Evolutionary conservation across 2,113 vertebrate species (phyloP), one percentile per base, ranked within the genome.

Genomic region (Stictonetta naevosa): DNA sequence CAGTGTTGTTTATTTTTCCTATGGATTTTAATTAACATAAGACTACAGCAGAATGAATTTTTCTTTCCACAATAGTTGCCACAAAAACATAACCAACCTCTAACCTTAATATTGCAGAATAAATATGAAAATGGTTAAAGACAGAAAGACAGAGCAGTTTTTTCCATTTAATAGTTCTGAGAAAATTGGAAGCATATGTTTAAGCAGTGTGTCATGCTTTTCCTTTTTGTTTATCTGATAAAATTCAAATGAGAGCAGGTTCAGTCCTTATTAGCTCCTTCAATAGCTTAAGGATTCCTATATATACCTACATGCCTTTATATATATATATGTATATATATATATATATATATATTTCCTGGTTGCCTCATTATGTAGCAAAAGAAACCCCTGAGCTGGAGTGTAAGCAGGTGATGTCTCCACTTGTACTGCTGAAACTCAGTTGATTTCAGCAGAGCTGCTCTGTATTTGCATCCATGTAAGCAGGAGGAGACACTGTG

Each of bases 121-220:
- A 89, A 93, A 53, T 92, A 94, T 76, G 79, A 94, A 95, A 95
- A 94, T 68, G 6, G 33, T 90, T 92, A 95, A 94, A 86, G 83
- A 83, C 58, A 91, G 76, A 95, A 94, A 86, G 83, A 83, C 58
- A 91, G 76, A 84, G 28, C 71, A 96, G 22, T 72, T 91, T 95
- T 95, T 95, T 92, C 83, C 74, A 75, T 90, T 96, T 90, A 86
- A 81, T 86, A 62, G 16, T 81, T 81, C 38, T 69, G 23, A 82
- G 77, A 91, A 96, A 95, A 96, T 95, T 87, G 59, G 53, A 96
- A 95, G 44, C 92, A 91, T 62, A 73, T 93, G 95, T 83, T 83
- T 59, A 69, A 91, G 36, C 19, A 46, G 18, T 44, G 17, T 42
- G 42, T 52, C 9, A 28, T 50, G 63, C 40, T 33, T 12, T 11